Evolutionary conservation across 2,113 vertebrate species (phyloP).

Genomic region (Callithrix jacchus): DNA sequence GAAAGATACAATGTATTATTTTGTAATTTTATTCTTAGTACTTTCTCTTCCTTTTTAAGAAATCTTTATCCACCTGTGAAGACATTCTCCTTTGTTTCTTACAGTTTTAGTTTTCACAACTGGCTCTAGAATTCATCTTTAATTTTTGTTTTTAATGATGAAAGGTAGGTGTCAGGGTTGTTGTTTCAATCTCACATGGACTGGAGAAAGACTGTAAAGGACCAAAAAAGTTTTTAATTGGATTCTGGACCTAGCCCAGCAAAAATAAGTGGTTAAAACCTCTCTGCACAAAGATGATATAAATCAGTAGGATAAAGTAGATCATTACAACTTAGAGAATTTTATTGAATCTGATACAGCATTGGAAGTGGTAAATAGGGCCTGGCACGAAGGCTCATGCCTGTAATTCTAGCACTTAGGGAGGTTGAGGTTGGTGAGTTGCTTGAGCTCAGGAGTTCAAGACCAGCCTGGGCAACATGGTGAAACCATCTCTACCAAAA

Average conservation of each 20-base stretch:
- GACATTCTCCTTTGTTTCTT: not conserved
- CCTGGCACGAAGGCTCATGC: too few species aligned
- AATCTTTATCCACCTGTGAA: not conserved
- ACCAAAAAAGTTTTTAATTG: conserved; percentile 6
- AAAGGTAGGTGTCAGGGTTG: not conserved
- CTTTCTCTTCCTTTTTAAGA: not conserved
- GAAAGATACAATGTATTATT: not conserved
- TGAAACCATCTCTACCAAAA: too few species aligned
- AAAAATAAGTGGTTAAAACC: not conserved
- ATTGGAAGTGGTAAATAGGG: not conserved
- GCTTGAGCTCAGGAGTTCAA: too few species aligned
- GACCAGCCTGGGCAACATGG: too few species aligned
- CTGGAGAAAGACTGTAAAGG: not conserved
- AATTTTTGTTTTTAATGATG: not conserved
- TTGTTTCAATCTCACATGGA: not conserved
- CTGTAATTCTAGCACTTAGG: too few species aligned
- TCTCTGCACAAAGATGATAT: not conserved
- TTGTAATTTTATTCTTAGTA: not conserved
- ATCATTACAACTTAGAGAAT: not conserved
- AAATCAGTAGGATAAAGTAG: not conserved
- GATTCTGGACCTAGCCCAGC: not conserved
- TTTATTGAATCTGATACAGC: not conserved
- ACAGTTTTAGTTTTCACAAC: not conserved
- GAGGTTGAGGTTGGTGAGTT: too few species aligned
- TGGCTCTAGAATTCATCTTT: not conserved